Evolutionary conservation across 2,797 vertebrate genomes (phyloP).

Genomic region (Eupleurogrammus muticus): DNA sequence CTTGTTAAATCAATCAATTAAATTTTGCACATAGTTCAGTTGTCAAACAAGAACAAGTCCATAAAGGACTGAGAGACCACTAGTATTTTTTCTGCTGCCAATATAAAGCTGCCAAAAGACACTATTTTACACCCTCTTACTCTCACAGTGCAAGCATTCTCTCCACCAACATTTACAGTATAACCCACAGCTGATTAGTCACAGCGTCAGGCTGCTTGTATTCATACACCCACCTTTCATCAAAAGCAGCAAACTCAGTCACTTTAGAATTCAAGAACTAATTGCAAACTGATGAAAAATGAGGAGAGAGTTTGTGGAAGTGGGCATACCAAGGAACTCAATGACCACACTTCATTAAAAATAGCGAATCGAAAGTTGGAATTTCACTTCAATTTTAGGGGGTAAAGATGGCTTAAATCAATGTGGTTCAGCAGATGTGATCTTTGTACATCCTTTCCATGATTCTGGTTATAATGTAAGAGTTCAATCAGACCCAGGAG

Average conservation of each 20-base stretch:
- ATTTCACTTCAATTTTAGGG: neutral
- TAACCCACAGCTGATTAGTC: conserved; percentile 43
- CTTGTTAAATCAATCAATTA: neutral
- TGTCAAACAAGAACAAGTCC: neutral
- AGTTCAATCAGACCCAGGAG: conserved; percentile 37
- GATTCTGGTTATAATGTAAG: conserved; percentile 14
- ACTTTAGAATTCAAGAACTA: neutral
- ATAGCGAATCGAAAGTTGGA: neutral
- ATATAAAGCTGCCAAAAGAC: conserved; percentile 7
- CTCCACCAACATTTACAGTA: conserved; percentile 10
- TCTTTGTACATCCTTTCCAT: neutral
- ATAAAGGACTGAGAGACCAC: neutral
- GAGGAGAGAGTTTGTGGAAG: neutral
- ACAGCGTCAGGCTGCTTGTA: conserved; percentile 19
- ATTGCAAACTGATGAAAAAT: neutral
- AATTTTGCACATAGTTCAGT: neutral
- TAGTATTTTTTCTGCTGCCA: neutral
- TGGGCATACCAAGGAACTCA: neutral
- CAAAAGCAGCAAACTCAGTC: neutral
- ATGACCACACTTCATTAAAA: neutral
- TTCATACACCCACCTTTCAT: conserved; percentile 3
- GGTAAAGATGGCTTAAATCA: neutral
- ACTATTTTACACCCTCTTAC: neutral
- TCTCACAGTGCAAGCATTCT: conserved; percentile 15
- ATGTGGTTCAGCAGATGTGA: neutral